Conservation (phyloP, 2,797 vertebrate species). For the Ispidina picta region DNA sequence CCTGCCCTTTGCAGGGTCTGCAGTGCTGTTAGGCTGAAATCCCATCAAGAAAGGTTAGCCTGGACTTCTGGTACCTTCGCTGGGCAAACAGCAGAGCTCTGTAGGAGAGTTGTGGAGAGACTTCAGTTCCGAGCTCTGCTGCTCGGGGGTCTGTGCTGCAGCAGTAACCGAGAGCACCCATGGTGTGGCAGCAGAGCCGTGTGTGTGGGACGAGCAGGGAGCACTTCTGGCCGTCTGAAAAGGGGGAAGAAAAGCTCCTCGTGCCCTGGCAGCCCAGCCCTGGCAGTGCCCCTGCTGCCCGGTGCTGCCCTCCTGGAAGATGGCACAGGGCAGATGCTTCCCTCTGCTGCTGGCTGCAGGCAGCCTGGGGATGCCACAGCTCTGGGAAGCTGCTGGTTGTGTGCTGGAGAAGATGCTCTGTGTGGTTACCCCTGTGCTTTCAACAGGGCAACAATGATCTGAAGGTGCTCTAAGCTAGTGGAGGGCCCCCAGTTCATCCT, state of each 20-base stretch:
- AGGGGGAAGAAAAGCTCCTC: not conserved
- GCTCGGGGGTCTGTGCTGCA: not conserved
- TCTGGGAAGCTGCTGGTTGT: too few species aligned
- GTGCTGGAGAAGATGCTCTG: too few species aligned
- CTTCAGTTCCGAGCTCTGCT: not conserved
- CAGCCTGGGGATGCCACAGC: too few species aligned
- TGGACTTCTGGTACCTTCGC: not conserved
- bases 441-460: not conserved
- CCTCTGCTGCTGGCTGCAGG: not conserved
- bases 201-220: not conserved
- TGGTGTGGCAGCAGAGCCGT: conserved; percentile 92
- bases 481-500: not conserved
- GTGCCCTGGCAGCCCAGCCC: fast-evolving
- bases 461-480: fast-evolving
- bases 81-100: not conserved
- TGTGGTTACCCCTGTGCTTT: not conserved
- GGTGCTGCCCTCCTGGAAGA: not conserved
- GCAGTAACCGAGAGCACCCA: conserved; percentile 88
- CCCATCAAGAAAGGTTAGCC: not conserved
- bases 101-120: not conserved
- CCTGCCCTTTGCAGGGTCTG: fast-evolving
- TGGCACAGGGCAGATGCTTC: fast-evolving
- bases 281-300: not conserved
- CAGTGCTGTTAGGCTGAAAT: not conserved
- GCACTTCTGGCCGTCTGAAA: not conserved